Evolutionary conservation across 2,888 invertebrate genomes (phyloP).

Genomic region (Acrobasis suavella): DNA sequence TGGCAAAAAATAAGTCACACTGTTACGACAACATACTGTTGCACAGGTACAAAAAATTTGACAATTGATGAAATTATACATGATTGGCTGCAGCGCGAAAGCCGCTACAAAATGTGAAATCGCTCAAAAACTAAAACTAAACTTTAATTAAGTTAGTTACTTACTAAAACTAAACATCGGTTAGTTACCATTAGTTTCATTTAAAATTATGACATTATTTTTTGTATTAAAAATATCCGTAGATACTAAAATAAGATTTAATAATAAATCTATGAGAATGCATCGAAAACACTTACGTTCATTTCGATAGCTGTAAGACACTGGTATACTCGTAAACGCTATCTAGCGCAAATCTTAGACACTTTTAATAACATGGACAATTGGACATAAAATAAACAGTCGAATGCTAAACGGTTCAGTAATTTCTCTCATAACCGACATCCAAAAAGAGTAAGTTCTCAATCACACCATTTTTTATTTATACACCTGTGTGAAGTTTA

Average conservation of each 20-base stretch:
- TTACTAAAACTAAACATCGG: too few species aligned
- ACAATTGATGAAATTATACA: neutral
- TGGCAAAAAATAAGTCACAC: constrained; percentile 13
- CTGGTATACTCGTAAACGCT: neutral
- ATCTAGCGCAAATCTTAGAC: neutral
- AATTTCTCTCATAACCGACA: neutral
- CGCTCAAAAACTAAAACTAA: too few species aligned
- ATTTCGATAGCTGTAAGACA: neutral
- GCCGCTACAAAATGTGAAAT: too few species aligned
- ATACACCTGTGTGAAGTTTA: too few species aligned
- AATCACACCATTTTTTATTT: too few species aligned
- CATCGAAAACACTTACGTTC: neutral
- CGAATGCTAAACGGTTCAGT: neutral
- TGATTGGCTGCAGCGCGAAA: neutral
- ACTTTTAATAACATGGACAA: neutral
- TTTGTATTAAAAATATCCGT: neutral
- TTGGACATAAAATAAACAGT: neutral
- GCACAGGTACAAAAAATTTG: too few species aligned
- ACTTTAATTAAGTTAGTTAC: too few species aligned
- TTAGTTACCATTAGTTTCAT: too few species aligned
- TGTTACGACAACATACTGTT: too few species aligned
- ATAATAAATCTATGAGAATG: neutral
- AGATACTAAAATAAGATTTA: neutral
- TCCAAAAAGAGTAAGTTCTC: neutral
- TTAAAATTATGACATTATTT: too few species aligned